Evolutionary conservation across 2,888 invertebrate genomes (phyloP).

Genomic region (Tachystola acroxantha): DNA sequence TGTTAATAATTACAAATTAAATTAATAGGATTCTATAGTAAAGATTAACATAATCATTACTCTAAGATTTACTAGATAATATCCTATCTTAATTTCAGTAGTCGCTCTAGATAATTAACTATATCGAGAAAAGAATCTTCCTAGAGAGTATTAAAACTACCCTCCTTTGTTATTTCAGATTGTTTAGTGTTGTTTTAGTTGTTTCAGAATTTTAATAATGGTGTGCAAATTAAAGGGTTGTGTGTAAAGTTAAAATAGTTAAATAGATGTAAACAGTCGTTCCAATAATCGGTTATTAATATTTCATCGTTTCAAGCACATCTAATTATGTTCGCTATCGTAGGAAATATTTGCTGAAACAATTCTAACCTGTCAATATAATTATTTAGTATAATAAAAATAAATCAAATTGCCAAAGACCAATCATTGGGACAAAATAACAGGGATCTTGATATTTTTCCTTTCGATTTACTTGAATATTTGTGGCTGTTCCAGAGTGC

Average conservation of each 20-base stretch:
- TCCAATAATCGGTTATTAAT: slow-evolving; percentile 44
- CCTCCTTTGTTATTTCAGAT: slow-evolving; percentile 36
- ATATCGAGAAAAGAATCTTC: slow-evolving; percentile 41
- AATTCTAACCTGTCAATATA: slow-evolving; percentile 50
- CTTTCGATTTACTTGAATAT: slow-evolving; percentile 52
- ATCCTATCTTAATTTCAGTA: slow-evolving; percentile 69
- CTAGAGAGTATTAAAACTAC: slow-evolving; percentile 45
- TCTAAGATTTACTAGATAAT: slow-evolving; percentile 65
- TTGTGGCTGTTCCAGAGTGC: too few relatives aligned
- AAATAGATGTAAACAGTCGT: slow-evolving; percentile 67
- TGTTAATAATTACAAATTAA: slow-evolving; percentile 70
- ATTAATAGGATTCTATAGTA: slow-evolving; percentile 65
- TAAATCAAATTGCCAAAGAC: slow-evolving; percentile 69
- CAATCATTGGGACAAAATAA: slow-evolving; percentile 68
- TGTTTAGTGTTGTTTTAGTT: slow-evolving; percentile 41
- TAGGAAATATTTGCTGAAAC: slow-evolving; percentile 32
- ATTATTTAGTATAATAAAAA: slow-evolving; percentile 41
- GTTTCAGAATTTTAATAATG: slow-evolving; percentile 56
- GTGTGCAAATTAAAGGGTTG: slow-evolving; percentile 78
- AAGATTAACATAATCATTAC: slow-evolving; percentile 74
- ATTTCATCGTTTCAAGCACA: slow-evolving; percentile 38
- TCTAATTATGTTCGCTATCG: slow-evolving; percentile 30
- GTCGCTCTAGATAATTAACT: slow-evolving; percentile 58
- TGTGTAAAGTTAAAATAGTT: slow-evolving; percentile 77
- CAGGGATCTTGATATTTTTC: slow-evolving; percentile 68